Percentiles rank a stretch among this genome's conserved stretches.
These are phyloP conservation scores for Scytalopus superciliaris DNA, from an alignment of 2,113 vertebrate genomes.

Conservation along the genomic window DNA sequence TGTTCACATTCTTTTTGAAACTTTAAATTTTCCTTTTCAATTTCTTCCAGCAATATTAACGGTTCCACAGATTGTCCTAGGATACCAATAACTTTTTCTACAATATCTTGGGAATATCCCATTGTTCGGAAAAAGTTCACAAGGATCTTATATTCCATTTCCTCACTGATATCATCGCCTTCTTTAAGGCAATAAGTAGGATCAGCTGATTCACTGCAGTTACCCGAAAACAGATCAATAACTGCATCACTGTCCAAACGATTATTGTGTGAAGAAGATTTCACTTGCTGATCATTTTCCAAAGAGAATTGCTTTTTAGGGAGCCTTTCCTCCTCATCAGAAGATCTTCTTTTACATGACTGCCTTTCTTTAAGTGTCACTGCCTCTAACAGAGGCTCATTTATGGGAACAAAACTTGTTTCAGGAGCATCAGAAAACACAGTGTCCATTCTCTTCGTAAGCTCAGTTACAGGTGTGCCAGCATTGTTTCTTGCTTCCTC, in stretches of 20 bases:
- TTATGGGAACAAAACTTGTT: slow-evolving; percentile 60
- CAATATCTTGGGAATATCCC: slow-evolving; percentile 92
- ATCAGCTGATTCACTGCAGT: slow-evolving; percentile 3
- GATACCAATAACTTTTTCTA: slow-evolving; percentile 88
- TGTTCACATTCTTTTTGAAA: slow-evolving; percentile 51
- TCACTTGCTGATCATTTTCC: slow-evolving; percentile 72
- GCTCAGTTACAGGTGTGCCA: slow-evolving; percentile 90
- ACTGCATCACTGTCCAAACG: slow-evolving; percentile 22
- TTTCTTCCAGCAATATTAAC: slow-evolving; percentile 87
- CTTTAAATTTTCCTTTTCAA: slow-evolving; percentile 84
- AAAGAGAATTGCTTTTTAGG: slow-evolving; percentile 92
- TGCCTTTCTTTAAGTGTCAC: slow-evolving; percentile 78
- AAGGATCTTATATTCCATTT: slow-evolving; percentile 92
- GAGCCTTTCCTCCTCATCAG: slow-evolving; percentile 87
- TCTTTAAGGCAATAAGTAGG: slow-evolving; percentile 63
- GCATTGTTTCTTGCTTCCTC: slow-evolving; percentile 85
- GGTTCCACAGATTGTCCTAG: slow-evolving; percentile 89
- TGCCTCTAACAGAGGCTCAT: not conserved
- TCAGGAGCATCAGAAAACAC: slow-evolving; percentile 80
- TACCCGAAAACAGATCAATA: slow-evolving; percentile 52
- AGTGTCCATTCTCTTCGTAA: slow-evolving; percentile 87
- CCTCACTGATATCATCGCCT: slow-evolving; percentile 81
- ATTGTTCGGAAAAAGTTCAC: slow-evolving; percentile 98
- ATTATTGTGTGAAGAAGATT: not conserved
- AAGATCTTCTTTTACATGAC: slow-evolving; percentile 89